Conservation (phyloP, 2,888 invertebrate genomes). For the Cephus sareptanus region DNA sequence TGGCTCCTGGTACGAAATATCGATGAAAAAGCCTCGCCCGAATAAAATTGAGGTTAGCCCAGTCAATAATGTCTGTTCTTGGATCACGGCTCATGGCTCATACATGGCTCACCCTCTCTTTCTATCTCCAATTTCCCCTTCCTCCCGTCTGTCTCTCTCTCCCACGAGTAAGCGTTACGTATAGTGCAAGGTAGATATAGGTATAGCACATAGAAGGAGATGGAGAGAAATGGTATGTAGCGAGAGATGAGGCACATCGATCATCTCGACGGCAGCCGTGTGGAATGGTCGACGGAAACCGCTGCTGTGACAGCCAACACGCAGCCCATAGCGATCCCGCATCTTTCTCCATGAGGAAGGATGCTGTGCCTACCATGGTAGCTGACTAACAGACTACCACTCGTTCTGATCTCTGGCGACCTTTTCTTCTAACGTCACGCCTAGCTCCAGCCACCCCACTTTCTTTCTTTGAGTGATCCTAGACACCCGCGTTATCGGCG, state of each 20-base stretch:
- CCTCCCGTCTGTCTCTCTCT: not conserved
- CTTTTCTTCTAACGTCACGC: not conserved
- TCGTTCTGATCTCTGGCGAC: not conserved
- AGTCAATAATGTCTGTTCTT: not conserved
- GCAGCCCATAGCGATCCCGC: conserved; percentile 36
- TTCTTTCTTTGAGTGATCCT: not conserved
- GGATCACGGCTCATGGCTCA: not conserved
- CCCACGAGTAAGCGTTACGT: not conserved
- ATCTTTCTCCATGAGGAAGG: conserved; percentile 6
- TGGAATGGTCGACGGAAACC: conserved; percentile 35
- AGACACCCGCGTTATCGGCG: not conserved
- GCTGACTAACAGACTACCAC: not conserved
- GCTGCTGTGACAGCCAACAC: conserved; percentile 52
- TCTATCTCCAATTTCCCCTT: not conserved
- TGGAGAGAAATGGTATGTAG: not conserved
- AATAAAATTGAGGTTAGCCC: not conserved
- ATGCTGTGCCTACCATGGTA: not conserved
- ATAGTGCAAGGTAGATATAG: not conserved
- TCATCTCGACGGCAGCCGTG: conserved; percentile 39
- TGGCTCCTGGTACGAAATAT: not conserved
- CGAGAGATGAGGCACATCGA: conserved; percentile 32
- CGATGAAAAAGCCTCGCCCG: not conserved
- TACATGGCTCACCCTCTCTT: not conserved
- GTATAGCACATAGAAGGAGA: not conserved
- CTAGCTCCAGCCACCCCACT: not conserved